Conservation (phyloP, 2,113 vertebrate species). For the Sturnus vulgaris region DNA sequence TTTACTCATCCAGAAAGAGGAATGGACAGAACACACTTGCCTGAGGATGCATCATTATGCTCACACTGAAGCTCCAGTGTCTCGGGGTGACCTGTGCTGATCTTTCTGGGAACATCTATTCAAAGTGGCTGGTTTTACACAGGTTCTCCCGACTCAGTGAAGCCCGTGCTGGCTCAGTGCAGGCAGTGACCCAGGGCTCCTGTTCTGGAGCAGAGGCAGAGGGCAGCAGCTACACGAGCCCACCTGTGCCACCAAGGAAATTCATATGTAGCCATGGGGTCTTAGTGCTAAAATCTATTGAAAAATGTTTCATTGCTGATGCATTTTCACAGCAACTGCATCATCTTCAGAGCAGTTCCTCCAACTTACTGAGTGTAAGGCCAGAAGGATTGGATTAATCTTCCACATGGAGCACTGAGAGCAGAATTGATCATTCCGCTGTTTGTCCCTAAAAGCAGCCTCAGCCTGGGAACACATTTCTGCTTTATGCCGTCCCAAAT, state of each 20-base stretch:
- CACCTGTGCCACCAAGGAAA: not conserved
- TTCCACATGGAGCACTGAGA: not conserved
- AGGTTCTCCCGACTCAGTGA: not conserved
- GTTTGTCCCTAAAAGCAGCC: not conserved
- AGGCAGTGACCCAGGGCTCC: not conserved
- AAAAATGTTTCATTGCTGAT: not conserved
- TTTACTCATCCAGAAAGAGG: not conserved
- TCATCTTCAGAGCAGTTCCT: not conserved
- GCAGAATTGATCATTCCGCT: not conserved
- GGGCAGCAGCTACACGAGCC: not conserved
- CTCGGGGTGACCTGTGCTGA: not conserved
- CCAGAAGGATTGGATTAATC: not conserved
- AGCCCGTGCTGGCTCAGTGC: rapidly evolving
- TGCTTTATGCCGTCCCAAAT: not conserved
- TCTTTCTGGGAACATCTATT: not conserved
- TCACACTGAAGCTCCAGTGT: not conserved
- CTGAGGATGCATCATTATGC: not conserved
- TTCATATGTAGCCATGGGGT: not conserved
- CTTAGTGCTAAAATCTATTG: not conserved
- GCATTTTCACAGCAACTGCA: not conserved
- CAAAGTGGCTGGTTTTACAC: rapidly evolving
- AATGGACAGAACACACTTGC: not conserved
- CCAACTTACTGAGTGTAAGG: not conserved
- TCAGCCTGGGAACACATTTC: not conserved
- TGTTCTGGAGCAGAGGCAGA: rapidly evolving